Evolutionary conservation across 2,113 vertebrate species (phyloP), one percentile per base, ranked within the genome.

Genomic region (Pygoscelis antarcticus): DNA sequence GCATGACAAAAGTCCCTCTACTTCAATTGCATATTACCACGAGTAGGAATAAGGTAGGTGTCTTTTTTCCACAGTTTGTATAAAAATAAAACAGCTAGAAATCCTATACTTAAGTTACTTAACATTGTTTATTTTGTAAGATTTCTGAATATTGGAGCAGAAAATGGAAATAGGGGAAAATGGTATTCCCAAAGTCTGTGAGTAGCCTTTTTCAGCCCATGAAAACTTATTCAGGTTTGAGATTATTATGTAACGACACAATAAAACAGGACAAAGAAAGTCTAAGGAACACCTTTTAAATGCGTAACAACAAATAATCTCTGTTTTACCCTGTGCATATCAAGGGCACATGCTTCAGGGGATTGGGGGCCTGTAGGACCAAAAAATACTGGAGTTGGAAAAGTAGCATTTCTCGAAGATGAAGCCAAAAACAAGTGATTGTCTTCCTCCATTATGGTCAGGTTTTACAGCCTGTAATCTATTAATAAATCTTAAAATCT

Each of bases 21-120:
- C 62, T 92, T 85, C 90, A 62, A 86, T 76, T 96, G 89, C 80
- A 49, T 90, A 69, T 70, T 96, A 94, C 54, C 69, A 49, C 64
- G 55, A 72, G 44, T 30, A 86, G 47, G 75, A 60, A 89, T 78
- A 60, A 55, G 44, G 32, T 22, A 84, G 90, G 47, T 38, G 25
- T 40, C 16, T 44, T 57, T 40, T 32, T 65, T 62, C 29, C 27
- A 57, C 23, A 76, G 61, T 87, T 60, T 66, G 11, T 55, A 88
- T 76, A 68, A 93, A 89, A 96, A 87, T 61, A 78, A 89, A 83
- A 16, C 36, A 49, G 21, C 20, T 65, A 86, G n/a, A 89, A 95
- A 83, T 34, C 58, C 64, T 85, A 36, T 27, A 51, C n/a, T 78
- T 23, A 79, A 44, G 57, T 80, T 95, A 38, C 15, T 70, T 70